Evolutionary conservation across 2,888 invertebrate genomes (phyloP).

Genomic region (Brenthis hecate): DNA sequence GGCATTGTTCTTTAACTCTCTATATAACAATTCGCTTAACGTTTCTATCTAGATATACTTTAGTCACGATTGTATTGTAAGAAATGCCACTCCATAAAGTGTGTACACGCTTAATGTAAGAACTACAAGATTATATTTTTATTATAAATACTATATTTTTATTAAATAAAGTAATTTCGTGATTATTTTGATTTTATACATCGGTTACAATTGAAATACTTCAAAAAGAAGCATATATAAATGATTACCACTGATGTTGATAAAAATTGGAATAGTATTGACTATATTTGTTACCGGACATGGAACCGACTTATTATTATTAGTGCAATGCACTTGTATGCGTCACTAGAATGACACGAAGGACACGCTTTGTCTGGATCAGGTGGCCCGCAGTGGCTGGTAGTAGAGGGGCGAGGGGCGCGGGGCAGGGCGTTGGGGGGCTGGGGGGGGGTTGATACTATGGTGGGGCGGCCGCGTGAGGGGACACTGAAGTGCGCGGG

Average conservation of each 20-base stretch:
- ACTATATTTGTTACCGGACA: slow-evolving; percentile 56
- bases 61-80: slow-evolving; percentile 55
- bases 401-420: slow-evolving; percentile 44
- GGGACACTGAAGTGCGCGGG: slow-evolving; percentile 35
- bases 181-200: no score
- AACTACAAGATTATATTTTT: slow-evolving; percentile 1
- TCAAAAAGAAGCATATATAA: no score
- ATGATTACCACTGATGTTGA: not conserved
- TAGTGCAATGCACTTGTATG: slow-evolving; percentile 80
- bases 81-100: slow-evolving; percentile 51
- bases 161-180: not conserved
- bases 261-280: slow-evolving; percentile 1
- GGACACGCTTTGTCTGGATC: slow-evolving; percentile 80
- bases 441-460: slow-evolving; percentile 43
- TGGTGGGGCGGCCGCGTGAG: slow-evolving; percentile 37
- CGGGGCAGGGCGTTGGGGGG: slow-evolving; percentile 28
- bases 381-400: slow-evolving; percentile 60
- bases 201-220: no score
- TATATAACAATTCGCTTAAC: slow-evolving; percentile 52
- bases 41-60: slow-evolving; percentile 52
- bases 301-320: slow-evolving; percentile 70
- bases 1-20: slow-evolving; percentile 59
- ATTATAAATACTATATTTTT: not conserved
- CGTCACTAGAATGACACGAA: slow-evolving; percentile 69
- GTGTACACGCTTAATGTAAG: slow-evolving; percentile 43